Base-by-base conservation (phyloP, 2,888 invertebrate species). In the Xestia xanthographa region DNA sequence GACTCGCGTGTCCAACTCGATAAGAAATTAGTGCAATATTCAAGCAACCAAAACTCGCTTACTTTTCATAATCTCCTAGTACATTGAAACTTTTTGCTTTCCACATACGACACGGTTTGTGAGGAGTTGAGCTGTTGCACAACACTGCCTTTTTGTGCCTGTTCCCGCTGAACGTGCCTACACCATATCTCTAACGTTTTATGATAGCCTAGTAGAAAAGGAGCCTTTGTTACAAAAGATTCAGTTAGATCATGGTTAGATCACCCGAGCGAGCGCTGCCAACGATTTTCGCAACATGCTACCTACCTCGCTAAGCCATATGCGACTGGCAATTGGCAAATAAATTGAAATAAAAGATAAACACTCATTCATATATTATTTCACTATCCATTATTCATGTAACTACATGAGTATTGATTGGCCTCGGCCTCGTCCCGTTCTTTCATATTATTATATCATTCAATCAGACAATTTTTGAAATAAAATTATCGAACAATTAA, bases 201-300 rank as follows among this genome's bases (percentile, higher is more conserved):
- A 81, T 88, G 88, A 53, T 67, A 29, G 80, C 89, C 88, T 87
- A 72, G 84, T 88, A 86, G 34, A 79, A 79, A 82, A 82, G 82
- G 80, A 84, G 80, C 79, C 82, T 80, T 86, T 87, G 80, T 87
- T 82, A 82, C 88, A 84, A 81, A 85, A 86, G 71, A 86, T 85
- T 77, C 73, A 81, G 77, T 81, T 76, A 43, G 69, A 66, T 71
- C 80, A 56, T 72, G 77, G 77, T 81, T 76, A 43, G 69, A 66
- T 71, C 80, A 56, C 48, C 53, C 71, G 38, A 66, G 62, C 38
- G 60, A 80, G 72, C 29, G 69, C 66, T 76, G 62, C 60, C 63
- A 75, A 71, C 72, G 43, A 79, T 81, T 72, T 83, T 71, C 45
- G 74, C 84, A 74, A 74, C 82, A 63, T 38, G 38, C n/a, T 58